These are phyloP conservation scores for Anguilla pacifica DNA, from an alignment of 2,797 vertebrate genomes.

Conservation along the genomic window DNA sequence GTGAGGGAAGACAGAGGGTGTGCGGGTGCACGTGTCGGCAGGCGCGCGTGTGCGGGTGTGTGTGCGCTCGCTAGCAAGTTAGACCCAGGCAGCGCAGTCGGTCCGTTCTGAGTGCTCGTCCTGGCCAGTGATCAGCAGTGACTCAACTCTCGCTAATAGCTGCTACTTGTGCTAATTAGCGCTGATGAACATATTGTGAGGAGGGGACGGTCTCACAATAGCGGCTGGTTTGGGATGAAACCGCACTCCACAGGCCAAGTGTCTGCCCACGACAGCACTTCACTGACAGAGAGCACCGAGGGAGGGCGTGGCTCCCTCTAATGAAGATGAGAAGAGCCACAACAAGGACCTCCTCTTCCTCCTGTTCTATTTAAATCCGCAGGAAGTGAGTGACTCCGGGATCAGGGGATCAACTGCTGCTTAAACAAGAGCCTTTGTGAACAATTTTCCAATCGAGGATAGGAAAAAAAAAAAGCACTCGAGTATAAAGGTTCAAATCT, in stretches of 20 bases:
- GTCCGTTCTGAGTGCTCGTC: conserved; percentile 28
- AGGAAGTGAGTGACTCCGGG: background rate
- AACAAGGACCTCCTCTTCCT: background rate
- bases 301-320: conserved; percentile 19
- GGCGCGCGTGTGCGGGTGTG: background rate
- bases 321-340: background rate
- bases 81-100: conserved; percentile 24
- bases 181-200: conserved; percentile 48
- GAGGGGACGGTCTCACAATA: conserved; percentile 40
- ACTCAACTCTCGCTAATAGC: conserved; percentile 35
- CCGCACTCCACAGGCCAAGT: conserved; percentile 46
- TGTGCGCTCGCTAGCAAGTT: background rate
- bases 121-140: conserved; percentile 18
- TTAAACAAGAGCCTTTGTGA: background rate
- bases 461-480: background rate
- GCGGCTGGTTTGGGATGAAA: conserved; percentile 38
- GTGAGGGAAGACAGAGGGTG: conserved; percentile 28
- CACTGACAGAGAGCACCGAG: conserved; percentile 39
- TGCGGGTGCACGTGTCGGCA: background rate
- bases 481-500: background rate
- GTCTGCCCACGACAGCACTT: conserved; percentile 54
- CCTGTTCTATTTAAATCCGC: background rate
- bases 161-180: conserved; percentile 52
- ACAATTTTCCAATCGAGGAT: background rate
- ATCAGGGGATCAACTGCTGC: conserved; percentile 19